These are phyloP conservation scores for Smutsia gigantea DNA, from an alignment of 2,797 vertebrate species.

Conservation along the genomic window DNA sequence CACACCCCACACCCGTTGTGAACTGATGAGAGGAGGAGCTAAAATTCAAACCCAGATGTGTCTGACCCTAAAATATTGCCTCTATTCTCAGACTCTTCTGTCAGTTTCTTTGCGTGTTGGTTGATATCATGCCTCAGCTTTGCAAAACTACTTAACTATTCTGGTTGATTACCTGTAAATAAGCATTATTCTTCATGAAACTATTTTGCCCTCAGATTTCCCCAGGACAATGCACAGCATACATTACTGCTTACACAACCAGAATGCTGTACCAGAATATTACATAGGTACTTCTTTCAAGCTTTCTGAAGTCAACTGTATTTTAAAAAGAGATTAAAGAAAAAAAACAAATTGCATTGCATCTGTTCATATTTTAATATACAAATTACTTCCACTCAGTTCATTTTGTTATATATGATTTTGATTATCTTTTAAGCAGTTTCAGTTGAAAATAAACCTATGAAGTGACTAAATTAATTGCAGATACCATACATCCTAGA, in stretches of 20 bases:
- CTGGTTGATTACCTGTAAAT: not conserved
- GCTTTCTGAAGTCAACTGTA: slow-evolving; percentile 32
- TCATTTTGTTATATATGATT: slow-evolving; percentile 62
- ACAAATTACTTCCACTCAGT: slow-evolving; percentile 45
- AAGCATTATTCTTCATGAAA: not conserved
- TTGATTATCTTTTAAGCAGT: slow-evolving; percentile 16
- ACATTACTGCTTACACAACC: not conserved
- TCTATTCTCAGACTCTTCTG: not conserved
- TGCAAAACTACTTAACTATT: not conserved
- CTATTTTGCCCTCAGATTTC: not conserved
- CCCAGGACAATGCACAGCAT: not conserved
- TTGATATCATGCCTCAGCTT: not conserved
- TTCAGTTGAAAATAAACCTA: slow-evolving; percentile 61
- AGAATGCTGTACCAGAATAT: not conserved
- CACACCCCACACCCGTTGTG: too few relatives aligned
- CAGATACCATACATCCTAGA: not conserved
- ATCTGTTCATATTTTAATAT: slow-evolving; percentile 50
- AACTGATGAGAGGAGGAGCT: not conserved
- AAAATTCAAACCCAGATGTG: not conserved
- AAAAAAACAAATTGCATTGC: slow-evolving; percentile 48
- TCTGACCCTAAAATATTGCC: not conserved
- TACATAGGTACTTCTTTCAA: not conserved
- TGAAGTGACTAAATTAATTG: slow-evolving; percentile 58
- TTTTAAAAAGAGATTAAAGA: slow-evolving; percentile 35
- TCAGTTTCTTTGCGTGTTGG: not conserved